These are phyloP conservation scores for Gymnocypris eckloni DNA, from an alignment of 2,797 vertebrate species.

Conservation along the genomic window DNA sequence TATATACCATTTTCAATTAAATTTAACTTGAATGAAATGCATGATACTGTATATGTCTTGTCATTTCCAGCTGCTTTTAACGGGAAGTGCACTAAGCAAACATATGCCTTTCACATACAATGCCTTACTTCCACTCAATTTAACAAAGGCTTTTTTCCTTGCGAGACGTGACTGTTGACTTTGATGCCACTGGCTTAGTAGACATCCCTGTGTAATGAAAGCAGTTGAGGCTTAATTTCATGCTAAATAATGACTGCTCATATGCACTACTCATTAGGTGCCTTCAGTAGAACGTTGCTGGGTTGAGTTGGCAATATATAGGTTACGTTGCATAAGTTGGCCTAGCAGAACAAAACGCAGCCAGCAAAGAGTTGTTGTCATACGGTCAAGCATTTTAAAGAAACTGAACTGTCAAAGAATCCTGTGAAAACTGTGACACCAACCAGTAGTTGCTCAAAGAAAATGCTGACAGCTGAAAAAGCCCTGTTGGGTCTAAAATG, in stretches of 20 bases:
- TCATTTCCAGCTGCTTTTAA: neutral
- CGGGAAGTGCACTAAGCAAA: neutral
- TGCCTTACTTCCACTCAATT: constrained; percentile 43
- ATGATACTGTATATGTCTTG: neutral
- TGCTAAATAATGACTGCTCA: constrained; percentile 19
- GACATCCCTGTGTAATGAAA: constrained; percentile 20
- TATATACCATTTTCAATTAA: neutral
- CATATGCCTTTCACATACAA: constrained; percentile 16
- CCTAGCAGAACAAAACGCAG: neutral
- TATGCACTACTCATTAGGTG: constrained; percentile 1
- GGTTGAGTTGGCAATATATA: neutral
- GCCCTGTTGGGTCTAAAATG: constrained; percentile 26
- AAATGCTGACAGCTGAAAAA: constrained; percentile 4
- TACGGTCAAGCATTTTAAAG: neutral
- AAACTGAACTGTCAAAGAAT: neutral
- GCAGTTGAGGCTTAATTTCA: constrained; percentile 28
- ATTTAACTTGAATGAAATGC: neutral
- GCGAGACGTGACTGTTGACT: constrained; percentile 15
- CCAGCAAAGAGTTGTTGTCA: neutral
- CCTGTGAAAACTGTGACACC: neutral
- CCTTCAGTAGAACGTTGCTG: neutral
- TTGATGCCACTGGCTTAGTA: constrained; percentile 20
- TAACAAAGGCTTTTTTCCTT: constrained; percentile 20
- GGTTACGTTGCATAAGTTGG: constrained; percentile 7
- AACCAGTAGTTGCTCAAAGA: neutral